These are phyloP conservation scores for Sinodicranocentrus sp. DNA, from an alignment of 2,888 invertebrate genomes.

Conservation along the genomic window DNA sequence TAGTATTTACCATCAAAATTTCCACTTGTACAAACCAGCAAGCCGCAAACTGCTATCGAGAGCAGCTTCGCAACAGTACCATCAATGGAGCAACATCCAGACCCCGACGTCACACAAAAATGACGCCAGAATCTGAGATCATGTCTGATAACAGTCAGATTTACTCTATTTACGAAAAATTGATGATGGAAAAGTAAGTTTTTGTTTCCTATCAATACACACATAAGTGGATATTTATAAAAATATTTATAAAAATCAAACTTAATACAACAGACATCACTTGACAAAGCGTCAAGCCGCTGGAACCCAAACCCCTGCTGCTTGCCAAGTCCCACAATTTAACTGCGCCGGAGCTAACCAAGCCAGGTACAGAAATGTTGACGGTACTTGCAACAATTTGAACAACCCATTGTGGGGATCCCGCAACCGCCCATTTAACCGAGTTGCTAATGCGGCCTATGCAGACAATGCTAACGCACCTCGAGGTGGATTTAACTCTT, in stretches of 20 bases:
- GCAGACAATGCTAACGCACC: conserved; percentile 75
- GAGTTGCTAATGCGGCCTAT: conserved; percentile 76
- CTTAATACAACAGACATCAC: conserved; percentile 54
- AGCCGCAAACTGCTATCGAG: conserved; percentile 22
- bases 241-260: not conserved
- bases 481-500: conserved; percentile 81
- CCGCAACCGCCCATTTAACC: conserved; percentile 75
- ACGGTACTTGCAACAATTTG: conserved; percentile 77
- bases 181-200: conserved; percentile 53
- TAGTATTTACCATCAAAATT: not conserved
- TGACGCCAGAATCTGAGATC: conserved; percentile 48
- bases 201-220: too few species aligned
- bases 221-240: too few species aligned
- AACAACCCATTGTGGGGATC: conserved; percentile 77
- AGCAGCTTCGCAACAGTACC: conserved; percentile 27
- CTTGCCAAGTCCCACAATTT: conserved; percentile 52
- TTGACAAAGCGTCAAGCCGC: conserved; percentile 64
- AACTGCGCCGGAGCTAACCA: conserved; percentile 37
- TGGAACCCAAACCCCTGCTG: conserved; percentile 55
- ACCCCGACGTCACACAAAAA: conserved; percentile 32
- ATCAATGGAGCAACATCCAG: conserved; percentile 45
- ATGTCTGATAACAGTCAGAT: conserved; percentile 58
- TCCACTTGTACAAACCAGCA: conserved; percentile 28
- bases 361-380: conserved; percentile 74
- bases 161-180: conserved; percentile 41